phyloP scores from a whole-genome alignment of 2,797 vertebrate species.

The Hapalemur alaotrensis region DNA sequence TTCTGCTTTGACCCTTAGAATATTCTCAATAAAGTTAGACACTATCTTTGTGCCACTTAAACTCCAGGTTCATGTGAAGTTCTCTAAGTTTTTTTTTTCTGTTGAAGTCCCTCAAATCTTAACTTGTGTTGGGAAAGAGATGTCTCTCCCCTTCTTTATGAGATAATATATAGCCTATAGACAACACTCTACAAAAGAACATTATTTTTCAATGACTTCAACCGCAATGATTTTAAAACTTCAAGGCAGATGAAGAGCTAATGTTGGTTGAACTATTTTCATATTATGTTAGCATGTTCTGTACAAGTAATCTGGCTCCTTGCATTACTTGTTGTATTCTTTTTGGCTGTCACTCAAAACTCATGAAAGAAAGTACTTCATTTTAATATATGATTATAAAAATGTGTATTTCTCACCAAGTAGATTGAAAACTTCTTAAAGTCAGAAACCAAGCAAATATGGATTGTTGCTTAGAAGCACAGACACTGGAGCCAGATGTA shows the following conservation, averaged over 20 bases:
- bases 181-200: not conserved
- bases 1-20: not conserved
- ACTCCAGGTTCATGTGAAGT: not conserved
- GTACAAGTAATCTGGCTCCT: not conserved
- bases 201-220: not conserved
- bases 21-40: not conserved
- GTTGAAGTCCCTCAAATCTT: not conserved
- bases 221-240: not conserved
- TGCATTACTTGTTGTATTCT: not conserved
- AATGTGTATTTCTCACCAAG: not conserved
- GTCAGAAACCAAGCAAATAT: not conserved
- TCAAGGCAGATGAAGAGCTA: not conserved
- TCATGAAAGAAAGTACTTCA: not conserved
- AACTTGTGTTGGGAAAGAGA: not conserved
- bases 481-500: not conserved
- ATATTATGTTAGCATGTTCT: not conserved
- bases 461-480: not conserved
- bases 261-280: not conserved
- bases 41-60: not conserved
- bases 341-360: not conserved
- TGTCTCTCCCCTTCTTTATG: not conserved
- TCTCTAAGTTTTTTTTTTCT: not conserved
- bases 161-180: not conserved
- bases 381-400: not conserved
- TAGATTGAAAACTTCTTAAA: not conserved